These are phyloP conservation scores for Rousettus leschenaultii DNA, from an alignment of 2,113 vertebrate species.

Conservation along the genomic window DNA sequence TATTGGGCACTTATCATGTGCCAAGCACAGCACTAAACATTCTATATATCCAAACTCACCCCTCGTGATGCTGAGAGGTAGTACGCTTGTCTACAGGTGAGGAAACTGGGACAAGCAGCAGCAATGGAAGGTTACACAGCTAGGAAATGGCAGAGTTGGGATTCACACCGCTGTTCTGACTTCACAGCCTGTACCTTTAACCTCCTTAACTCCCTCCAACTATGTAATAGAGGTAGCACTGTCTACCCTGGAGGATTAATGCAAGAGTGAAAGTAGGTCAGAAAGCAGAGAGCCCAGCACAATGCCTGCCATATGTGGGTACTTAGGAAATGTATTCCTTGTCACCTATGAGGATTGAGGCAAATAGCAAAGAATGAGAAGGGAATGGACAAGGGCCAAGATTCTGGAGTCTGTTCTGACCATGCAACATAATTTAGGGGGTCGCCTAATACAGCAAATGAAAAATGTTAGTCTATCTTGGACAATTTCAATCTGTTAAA, in stretches of 20 bases:
- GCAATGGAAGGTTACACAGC: background rate
- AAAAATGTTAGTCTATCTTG: background rate
- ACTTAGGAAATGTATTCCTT: background rate
- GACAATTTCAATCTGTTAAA: background rate
- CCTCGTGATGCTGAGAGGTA: background rate
- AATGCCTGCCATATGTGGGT: background rate
- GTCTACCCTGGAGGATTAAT: background rate
- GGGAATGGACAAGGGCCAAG: background rate
- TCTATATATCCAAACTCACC: background rate
- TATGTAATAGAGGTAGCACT: no score
- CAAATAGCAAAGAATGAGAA: background rate
- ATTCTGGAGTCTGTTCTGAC: background rate
- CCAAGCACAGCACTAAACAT: background rate
- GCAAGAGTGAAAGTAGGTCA: background rate
- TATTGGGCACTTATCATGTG: accelerated
- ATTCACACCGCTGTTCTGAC: background rate
- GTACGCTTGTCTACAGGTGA: background rate
- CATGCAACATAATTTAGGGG: background rate
- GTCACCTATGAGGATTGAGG: background rate
- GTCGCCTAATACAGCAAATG: background rate
- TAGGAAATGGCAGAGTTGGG: background rate
- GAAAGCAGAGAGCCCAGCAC: background rate
- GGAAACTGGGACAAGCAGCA: background rate
- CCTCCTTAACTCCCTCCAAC: background rate
- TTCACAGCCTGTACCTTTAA: background rate